phyloP scores from a whole-genome alignment of 2,113 vertebrate genomes.

The Tretioscincus oriximinensis region DNA sequence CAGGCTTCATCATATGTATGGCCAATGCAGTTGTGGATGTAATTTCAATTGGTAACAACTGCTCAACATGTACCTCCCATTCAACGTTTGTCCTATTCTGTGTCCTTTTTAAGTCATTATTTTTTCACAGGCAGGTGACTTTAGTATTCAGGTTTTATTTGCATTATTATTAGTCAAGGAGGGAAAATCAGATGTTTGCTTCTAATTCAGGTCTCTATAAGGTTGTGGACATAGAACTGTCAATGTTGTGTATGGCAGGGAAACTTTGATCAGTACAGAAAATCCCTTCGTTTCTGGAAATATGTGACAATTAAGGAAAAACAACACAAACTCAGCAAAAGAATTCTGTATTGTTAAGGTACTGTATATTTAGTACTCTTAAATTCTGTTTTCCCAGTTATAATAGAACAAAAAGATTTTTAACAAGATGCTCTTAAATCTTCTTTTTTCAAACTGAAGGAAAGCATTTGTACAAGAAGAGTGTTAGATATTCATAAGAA shows the following conservation, averaged over 20 bases:
- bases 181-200: not conserved
- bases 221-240: not conserved
- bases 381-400: not conserved
- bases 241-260: not conserved
- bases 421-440: not conserved
- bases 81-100: too few species aligned
- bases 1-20: not conserved
- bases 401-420: not conserved
- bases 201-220: not conserved
- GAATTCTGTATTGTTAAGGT: not conserved
- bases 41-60: not conserved
- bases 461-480: fast-evolving
- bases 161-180: not conserved
- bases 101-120: not conserved
- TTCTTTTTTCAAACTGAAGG: not conserved
- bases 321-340: not conserved
- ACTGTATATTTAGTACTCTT: not conserved
- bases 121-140: not conserved
- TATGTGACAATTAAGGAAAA: not conserved
- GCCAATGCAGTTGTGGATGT: not conserved
- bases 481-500: too few species aligned
- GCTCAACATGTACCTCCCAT: not conserved
- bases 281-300: not conserved
- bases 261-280: not conserved
- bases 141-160: not conserved